Percentiles rank a stretch among this genome's conserved stretches.
These are phyloP conservation scores for Labeo rohita DNA, from an alignment of 2,113 vertebrate genomes.

Conservation along the genomic window DNA sequence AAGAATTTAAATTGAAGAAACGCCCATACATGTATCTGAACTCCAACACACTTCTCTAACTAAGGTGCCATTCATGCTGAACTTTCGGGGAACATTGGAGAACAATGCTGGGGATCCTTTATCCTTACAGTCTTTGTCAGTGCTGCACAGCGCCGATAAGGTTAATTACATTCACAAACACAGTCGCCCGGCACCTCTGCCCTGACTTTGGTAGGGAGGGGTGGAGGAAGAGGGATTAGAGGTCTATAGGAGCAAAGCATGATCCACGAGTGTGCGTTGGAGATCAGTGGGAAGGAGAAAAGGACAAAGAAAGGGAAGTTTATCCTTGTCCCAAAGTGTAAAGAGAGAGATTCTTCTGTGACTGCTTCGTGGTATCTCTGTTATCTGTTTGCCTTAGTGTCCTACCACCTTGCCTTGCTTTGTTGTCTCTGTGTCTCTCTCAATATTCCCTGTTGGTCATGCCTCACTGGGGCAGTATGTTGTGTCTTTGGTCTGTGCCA, in stretches of 20 bases:
- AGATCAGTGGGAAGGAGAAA: constrained; percentile 26
- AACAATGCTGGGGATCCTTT: constrained; percentile 24
- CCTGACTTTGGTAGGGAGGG: constrained; percentile 14
- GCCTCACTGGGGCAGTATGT: constrained; percentile 47
- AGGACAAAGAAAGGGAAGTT: constrained; percentile 29
- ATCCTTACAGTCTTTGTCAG: constrained; percentile 31
- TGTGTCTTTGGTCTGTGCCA: constrained; percentile 42
- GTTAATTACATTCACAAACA: constrained; percentile 42
- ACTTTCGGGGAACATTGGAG: neutral
- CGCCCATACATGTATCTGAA: neutral
- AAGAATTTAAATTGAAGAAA: neutral
- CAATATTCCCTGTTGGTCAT: constrained; percentile 38
- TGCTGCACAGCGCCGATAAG: constrained; percentile 34
- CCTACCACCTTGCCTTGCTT: constrained; percentile 28
- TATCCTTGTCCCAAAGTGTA: constrained; percentile 31
- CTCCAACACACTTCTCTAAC: constrained; percentile 27
- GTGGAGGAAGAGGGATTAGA: constrained; percentile 20
- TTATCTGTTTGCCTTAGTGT: neutral
- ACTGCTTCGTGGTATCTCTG: neutral
- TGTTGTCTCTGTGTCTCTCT: constrained; percentile 38
- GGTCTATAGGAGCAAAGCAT: constrained; percentile 29
- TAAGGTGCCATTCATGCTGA: constrained; percentile 17
- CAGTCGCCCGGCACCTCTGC: constrained; percentile 40
- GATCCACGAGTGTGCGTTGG: constrained; percentile 22
- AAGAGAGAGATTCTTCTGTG: neutral